phyloP scores from a whole-genome alignment of 2,888 invertebrate species.

The Acanthacorydalis orientalis region DNA sequence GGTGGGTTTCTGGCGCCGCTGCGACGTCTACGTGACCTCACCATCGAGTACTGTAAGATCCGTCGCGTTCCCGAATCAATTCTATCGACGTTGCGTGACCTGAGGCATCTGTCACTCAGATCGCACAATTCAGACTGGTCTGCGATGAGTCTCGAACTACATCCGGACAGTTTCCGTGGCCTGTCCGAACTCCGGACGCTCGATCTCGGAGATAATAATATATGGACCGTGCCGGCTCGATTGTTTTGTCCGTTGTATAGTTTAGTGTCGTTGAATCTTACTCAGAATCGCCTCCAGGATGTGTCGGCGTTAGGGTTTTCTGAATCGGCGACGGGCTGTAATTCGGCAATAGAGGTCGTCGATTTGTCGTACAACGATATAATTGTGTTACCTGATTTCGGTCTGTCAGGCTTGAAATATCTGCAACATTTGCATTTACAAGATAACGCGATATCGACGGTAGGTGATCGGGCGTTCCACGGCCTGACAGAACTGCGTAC shows the following conservation, averaged over 20 bases:
- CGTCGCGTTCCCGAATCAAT: constrained; percentile 54
- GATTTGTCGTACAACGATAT: constrained; percentile 63
- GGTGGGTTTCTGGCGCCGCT: constrained; percentile 42
- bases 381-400: constrained; percentile 49
- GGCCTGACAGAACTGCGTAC: constrained; percentile 50
- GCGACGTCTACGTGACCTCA: constrained; percentile 46
- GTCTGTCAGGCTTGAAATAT: constrained; percentile 49
- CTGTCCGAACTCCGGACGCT: constrained; percentile 47
- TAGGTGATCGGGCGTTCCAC: constrained; percentile 57
- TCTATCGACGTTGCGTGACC: constrained; percentile 45
- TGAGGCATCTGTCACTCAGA: constrained; percentile 47
- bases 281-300: constrained; percentile 62
- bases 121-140: constrained; percentile 70
- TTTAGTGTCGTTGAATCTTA: constrained; percentile 52
- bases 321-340: constrained; percentile 55
- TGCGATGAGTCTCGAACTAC: constrained; percentile 58
- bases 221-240: constrained; percentile 56
- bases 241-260: constrained; percentile 55
- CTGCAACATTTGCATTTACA: constrained; percentile 53
- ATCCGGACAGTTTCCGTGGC: constrained; percentile 52
- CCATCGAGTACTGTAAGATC: constrained; percentile 62
- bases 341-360: constrained; percentile 47
- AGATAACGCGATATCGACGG: constrained; percentile 56
- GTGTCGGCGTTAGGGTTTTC: constrained; percentile 58
- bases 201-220: constrained; percentile 59